Base-by-base conservation (phyloP, 2,113 vertebrate species). In the Physeter macrocephalus region DNA sequence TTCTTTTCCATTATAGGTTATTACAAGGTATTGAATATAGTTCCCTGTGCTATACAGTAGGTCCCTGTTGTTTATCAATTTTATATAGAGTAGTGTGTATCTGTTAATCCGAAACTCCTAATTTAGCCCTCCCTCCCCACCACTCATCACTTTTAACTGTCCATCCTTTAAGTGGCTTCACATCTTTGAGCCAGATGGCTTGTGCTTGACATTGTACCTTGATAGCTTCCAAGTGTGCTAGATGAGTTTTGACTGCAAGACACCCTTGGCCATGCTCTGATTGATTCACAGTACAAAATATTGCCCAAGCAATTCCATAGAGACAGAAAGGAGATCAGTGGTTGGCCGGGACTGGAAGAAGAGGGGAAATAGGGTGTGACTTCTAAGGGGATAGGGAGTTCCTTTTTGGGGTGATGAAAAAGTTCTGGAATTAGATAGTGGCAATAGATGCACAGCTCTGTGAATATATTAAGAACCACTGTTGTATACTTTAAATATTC, bases 141-240 rank as follows among this genome's bases (percentile, higher is more conserved):
- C 77, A n/a, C 43, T 82, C 31, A 36, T 87, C 59, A 46, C 17
- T 74, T 94, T 52, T 36, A 92, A 34, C 36, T 36, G 62, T 69
- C n/a, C 20, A 8, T 89, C 49, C 36, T 86, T 82, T 84, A 95
- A 95, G 77, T 88, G 85, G 52, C 82, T 91, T 93, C 91, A 91
- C 41, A 54, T 66, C 59, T 91, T 92, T 95, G 77, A 86, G 82
- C 71, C 93, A 95, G 91, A 95, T 95, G 94, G 61, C 2, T 1
- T 59, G n/a, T 92, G 64, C 72, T 95, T 59, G 52, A 52, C 31
- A 29, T 78, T 54, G 14, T 43, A 74, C 77, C 64, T 62, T 69
- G 57, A n/a, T 13, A 71, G 80, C 57, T 87, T 95, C 94, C 87
- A 86, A 83, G 67, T 43, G 43, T 77, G 94, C 49, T 92, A 1